Conservation (phyloP, 1,140 invertebrate species). For the Periplaneta americana region DNA sequence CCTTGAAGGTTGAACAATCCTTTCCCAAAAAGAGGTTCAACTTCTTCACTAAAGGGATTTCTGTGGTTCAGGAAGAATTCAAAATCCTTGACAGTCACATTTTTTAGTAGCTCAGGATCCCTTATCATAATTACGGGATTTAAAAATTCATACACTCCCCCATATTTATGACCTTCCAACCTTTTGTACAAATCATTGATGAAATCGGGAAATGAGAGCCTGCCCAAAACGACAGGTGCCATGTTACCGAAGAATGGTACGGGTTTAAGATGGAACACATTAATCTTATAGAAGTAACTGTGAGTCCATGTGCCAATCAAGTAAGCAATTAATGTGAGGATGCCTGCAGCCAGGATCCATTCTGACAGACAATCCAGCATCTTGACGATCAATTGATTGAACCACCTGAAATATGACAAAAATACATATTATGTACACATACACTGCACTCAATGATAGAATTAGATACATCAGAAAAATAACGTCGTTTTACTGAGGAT, state of each 20-base stretch:
- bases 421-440: too few relatives aligned
- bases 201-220: not conserved
- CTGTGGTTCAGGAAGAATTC: conserved; percentile 28
- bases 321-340: not conserved
- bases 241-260: conserved; percentile 24
- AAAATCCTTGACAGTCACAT: conserved; percentile 40
- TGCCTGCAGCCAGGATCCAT: not conserved
- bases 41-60: conserved; percentile 21
- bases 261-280: conserved; percentile 16
- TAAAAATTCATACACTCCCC: not conserved
- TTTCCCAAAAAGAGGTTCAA: conserved; percentile 30
- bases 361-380: too few relatives aligned
- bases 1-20: conserved; percentile 22
- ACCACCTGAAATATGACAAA: too few relatives aligned
- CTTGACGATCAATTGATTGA: too few relatives aligned
- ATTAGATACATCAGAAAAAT: too few relatives aligned
- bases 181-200: not conserved
- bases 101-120: conserved; percentile 24
- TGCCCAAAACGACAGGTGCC: not conserved
- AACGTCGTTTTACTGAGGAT: too few relatives aligned
- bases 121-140: not conserved
- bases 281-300: conserved; percentile 20
- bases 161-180: not conserved
- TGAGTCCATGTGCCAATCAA: not conserved
- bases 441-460: too few relatives aligned